Evolutionary conservation across 2,113 vertebrate genomes (phyloP).

Genomic region (Trochalopteron elliotii): DNA sequence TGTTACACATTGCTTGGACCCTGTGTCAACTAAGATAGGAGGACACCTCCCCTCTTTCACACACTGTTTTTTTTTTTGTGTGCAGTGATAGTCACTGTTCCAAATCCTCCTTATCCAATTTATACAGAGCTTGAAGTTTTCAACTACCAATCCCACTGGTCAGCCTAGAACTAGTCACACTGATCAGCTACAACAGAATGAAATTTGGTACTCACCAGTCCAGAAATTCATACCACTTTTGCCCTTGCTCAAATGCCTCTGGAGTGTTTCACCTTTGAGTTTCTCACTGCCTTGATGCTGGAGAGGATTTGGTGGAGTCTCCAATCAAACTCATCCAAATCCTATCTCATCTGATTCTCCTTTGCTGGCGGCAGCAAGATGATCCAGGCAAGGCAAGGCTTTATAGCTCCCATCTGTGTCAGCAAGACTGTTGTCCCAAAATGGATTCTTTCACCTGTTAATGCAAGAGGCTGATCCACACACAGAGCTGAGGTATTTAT

Average conservation of each 20-base stretch:
- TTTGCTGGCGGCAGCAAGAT: not conserved
- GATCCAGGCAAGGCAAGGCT: not conserved
- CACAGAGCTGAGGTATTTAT: not conserved
- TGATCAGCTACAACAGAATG: not conserved
- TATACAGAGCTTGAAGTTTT: not conserved
- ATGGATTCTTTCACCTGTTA: not conserved
- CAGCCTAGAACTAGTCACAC: not conserved
- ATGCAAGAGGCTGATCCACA: not conserved
- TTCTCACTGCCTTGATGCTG: fast-evolving
- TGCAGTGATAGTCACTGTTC: not conserved
- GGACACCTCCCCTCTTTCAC: not conserved
- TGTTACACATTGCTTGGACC: not conserved
- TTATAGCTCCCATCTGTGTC: not conserved
- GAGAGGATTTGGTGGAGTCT: not conserved
- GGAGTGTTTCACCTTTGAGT: not conserved
- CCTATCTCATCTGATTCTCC: not conserved
- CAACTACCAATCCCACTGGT: not conserved
- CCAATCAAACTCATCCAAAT: not conserved
- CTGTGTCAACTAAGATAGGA: not conserved
- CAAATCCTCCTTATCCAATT: not conserved
- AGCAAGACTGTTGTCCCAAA: not conserved
- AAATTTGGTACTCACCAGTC: not conserved
- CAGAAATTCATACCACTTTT: not conserved
- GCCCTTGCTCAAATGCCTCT: not conserved
- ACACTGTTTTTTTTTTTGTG: not conserved